Conservation (phyloP, 2,113 vertebrate genomes). For the Ceyx melanurus region DNA sequence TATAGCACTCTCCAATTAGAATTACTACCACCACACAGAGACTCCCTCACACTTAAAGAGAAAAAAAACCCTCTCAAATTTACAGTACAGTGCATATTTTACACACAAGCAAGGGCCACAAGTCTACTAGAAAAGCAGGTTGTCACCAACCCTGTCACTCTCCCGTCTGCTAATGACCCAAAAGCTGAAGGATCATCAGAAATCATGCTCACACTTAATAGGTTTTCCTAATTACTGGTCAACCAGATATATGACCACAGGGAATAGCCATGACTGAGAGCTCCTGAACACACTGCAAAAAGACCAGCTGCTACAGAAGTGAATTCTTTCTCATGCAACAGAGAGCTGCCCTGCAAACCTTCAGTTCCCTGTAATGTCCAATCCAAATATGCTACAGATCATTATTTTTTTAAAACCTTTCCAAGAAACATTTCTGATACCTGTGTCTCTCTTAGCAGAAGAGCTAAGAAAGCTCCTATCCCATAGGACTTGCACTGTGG, state of each 20-base stretch:
- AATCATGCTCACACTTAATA: not conserved
- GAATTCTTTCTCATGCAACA: not conserved
- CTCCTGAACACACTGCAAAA: not conserved
- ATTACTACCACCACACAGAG: not conserved
- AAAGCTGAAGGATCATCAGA: not conserved
- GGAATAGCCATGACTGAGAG: not conserved
- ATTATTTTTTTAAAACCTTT: not conserved
- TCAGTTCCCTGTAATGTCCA: not conserved
- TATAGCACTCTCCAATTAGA: not conserved
- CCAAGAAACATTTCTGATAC: not conserved
- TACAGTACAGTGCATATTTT: not conserved
- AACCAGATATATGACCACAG: not conserved
- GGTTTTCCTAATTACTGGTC: not conserved
- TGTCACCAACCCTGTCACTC: not conserved
- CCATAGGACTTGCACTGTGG: fast-evolving
- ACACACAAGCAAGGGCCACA: not conserved
- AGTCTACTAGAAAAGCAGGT: not conserved
- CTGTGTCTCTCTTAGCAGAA: not conserved
- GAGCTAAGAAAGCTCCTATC: not conserved
- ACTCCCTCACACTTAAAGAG: not conserved
- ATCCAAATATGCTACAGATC: not conserved
- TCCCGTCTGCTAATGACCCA: not conserved
- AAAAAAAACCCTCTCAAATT: not conserved
- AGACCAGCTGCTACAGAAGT: not conserved
- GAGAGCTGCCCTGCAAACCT: not conserved